These are phyloP conservation scores for Hydraecia micacea DNA, from an alignment of 2,888 invertebrate genomes.

Conservation along the genomic window DNA sequence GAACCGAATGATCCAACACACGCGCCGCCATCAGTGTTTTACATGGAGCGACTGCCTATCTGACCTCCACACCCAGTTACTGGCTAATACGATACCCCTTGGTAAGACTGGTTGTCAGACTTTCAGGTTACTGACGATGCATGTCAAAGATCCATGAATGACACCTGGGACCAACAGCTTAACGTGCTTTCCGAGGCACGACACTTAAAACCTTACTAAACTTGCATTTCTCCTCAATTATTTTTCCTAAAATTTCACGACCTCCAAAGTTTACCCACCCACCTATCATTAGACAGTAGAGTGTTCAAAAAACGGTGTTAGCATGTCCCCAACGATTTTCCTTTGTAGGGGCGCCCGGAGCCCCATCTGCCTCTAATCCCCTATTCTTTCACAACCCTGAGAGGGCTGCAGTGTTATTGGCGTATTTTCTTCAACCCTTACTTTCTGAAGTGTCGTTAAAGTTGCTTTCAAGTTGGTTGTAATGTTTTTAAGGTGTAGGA, in stretches of 20 bases:
- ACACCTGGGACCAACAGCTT: no score
- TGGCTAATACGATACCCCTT: no score
- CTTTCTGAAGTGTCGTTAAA: conserved; percentile 61
- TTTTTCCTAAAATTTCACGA: background rate
- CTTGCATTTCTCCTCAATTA: background rate
- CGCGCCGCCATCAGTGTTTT: no score
- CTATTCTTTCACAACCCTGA: conserved; percentile 63
- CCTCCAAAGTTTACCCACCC: conserved; percentile 36
- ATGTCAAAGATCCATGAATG: no score
- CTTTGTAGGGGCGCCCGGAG: conserved; percentile 68
- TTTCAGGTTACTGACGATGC: no score
- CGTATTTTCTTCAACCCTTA: conserved; percentile 61
- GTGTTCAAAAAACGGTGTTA: conserved; percentile 75
- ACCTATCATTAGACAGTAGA: conserved; percentile 64
- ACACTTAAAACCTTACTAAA: background rate
- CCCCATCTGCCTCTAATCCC: conserved; percentile 71
- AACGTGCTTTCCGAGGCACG: no score
- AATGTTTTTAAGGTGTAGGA: conserved; percentile 49
- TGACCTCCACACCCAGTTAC: no score
- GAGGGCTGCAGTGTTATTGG: conserved; percentile 59
- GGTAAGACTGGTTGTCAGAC: no score
- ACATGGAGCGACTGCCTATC: no score
- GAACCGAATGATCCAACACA: no score
- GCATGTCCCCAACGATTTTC: conserved; percentile 74
- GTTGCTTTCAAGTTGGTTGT: conserved; percentile 53